phyloP scores from a whole-genome alignment of 1,140 invertebrate genomes.

The Drosophila ogumai region DNA sequence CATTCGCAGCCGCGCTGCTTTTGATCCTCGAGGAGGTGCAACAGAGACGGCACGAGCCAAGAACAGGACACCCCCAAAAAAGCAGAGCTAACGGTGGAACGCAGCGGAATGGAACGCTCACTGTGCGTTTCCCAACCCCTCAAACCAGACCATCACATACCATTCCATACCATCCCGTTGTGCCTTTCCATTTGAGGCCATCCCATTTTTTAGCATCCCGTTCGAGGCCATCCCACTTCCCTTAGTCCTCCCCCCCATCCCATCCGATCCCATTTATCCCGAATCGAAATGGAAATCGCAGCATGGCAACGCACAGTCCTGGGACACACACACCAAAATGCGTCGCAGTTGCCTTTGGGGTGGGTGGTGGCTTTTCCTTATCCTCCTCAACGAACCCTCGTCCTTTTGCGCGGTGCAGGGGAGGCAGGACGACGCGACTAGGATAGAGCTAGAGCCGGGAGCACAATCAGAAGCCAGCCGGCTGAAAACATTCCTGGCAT shows the following conservation, averaged over 20 bases:
- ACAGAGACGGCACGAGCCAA: conserved; percentile 10
- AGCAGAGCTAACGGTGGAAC: conserved; percentile 2
- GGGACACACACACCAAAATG: conserved; percentile 32
- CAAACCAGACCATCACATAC: not conserved
- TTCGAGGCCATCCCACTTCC: conserved; percentile 6
- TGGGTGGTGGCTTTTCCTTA: conserved; percentile 44
- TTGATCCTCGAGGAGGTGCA: conserved; percentile 53
- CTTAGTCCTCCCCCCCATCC: conserved; percentile 6
- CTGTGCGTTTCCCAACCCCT: conserved; percentile 15
- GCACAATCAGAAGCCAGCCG: conserved; percentile 23
- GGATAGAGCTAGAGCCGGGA: conserved; percentile 25
- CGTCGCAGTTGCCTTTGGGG: conserved; percentile 43
- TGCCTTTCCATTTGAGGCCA: not conserved
- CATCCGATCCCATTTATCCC: conserved; percentile 34
- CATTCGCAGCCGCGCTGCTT: conserved; percentile 43
- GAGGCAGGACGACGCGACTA: conserved; percentile 17
- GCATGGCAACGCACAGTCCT: conserved; percentile 53
- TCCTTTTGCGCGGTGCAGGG: conserved; percentile 28
- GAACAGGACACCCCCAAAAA: conserved; percentile 47
- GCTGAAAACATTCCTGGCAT: conserved; percentile 38
- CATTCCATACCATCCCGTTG: not conserved
- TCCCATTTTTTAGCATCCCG: conserved; percentile 18
- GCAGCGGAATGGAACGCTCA: conserved; percentile 16
- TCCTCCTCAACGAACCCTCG: conserved; percentile 8
- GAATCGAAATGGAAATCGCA: conserved; percentile 58